Percentiles rank a stretch among this genome's conserved stretches.
phyloP scores from a whole-genome alignment of 2,113 vertebrate species.

The Tragelaphus scriptus region DNA sequence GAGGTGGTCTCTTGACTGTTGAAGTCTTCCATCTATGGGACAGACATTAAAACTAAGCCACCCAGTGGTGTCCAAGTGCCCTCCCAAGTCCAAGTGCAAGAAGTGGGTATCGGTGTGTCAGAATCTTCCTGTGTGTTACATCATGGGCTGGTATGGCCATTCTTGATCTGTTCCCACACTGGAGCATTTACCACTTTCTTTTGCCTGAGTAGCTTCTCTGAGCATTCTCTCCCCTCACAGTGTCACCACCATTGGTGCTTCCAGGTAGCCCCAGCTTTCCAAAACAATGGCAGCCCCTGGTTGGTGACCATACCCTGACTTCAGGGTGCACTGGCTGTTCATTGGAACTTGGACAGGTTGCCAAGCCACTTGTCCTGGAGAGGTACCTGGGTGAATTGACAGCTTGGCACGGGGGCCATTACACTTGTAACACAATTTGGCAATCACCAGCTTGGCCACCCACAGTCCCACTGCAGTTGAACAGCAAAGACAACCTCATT shows the following conservation, averaged over 20 bases:
- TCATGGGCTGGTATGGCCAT: not conserved
- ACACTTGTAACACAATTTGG: constrained; percentile 61
- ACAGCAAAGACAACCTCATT: constrained; percentile 52
- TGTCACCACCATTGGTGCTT: not conserved
- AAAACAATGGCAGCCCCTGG: not conserved
- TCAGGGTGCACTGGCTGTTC: not conserved
- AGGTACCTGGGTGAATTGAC: constrained; percentile 50
- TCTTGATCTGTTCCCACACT: not conserved
- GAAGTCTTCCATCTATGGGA: not conserved
- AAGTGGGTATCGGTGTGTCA: not conserved
- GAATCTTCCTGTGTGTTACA: not conserved
- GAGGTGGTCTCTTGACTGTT: not conserved
- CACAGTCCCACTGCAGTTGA: constrained; percentile 47
- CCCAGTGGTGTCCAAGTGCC: not conserved
- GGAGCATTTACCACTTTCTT: not conserved
- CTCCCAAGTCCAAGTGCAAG: not conserved
- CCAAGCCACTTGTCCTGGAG: constrained; percentile 41
- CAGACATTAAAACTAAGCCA: not conserved
- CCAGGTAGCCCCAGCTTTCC: not conserved
- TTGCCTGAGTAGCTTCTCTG: not conserved
- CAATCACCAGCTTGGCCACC: constrained; percentile 40
- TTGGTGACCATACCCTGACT: not conserved
- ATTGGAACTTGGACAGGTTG: constrained; percentile 34
- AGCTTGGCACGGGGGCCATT: constrained; percentile 14
- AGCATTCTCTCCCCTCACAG: not conserved